Conservation (phyloP, 2,113 vertebrate species). For the Tragelaphus strepsiceros region DNA sequence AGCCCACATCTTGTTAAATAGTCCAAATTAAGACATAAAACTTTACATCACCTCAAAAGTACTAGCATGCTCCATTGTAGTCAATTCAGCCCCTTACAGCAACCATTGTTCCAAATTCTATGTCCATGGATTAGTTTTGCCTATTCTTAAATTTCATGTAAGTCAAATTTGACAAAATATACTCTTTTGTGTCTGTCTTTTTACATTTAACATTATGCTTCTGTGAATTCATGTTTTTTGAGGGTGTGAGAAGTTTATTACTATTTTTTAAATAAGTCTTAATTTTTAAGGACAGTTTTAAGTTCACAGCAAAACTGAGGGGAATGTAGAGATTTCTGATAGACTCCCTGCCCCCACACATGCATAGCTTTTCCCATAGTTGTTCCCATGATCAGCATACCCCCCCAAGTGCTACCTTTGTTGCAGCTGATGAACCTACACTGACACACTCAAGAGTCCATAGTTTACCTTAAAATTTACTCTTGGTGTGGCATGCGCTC, state of each 20-base stretch:
- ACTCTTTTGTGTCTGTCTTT: neutral
- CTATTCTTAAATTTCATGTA: neutral
- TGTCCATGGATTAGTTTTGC: neutral
- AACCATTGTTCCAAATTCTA: neutral
- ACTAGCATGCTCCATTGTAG: neutral
- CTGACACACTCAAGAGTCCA: neutral
- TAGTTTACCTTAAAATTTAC: neutral
- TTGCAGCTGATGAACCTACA: neutral
- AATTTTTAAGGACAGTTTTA: neutral
- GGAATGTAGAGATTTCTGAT: neutral
- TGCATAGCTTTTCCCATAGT: neutral
- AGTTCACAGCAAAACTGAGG: neutral
- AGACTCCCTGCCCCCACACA: fast-evolving
- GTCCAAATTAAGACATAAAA: neutral
- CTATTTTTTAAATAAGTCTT: neutral
- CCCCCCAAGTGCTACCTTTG: neutral
- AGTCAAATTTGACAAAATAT: neutral
- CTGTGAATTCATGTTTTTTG: neutral
- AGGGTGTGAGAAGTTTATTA: neutral
- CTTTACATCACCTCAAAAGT: neutral
- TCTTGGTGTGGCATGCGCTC: neutral
- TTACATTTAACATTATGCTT: neutral
- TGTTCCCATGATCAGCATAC: neutral
- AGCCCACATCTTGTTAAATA: neutral
- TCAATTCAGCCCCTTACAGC: neutral